These are phyloP conservation scores for Manis crassicaudata DNA, from an alignment of 2,797 vertebrate genomes.

Conservation along the genomic window DNA sequence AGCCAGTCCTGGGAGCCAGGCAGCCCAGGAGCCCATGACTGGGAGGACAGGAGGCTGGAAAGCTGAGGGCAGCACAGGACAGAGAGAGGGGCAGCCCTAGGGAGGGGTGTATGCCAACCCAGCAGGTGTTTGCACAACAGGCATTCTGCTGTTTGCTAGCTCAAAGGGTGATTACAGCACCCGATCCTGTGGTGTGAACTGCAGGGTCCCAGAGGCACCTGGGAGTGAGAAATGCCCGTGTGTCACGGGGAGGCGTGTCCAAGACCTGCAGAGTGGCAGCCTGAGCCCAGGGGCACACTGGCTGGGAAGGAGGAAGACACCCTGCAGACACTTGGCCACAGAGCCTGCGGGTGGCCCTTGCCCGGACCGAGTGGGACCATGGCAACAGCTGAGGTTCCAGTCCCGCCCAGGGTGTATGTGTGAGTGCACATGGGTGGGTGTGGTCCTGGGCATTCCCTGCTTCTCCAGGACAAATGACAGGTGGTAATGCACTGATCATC, in stretches of 20 bases:
- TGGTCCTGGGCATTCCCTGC: background rate
- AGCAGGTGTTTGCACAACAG: no score
- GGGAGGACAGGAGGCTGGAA: background rate
- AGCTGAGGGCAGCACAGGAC: background rate
- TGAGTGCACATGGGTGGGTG: no score
- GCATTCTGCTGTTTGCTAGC: no score
- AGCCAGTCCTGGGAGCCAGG: background rate
- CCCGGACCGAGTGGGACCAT: accelerated
- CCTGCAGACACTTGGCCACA: accelerated
- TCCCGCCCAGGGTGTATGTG: accelerated
- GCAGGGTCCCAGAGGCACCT: background rate
- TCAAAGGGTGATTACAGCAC: background rate
- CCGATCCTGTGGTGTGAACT: accelerated
- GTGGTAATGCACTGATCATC: accelerated
- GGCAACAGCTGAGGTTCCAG: accelerated
- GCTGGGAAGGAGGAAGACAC: background rate
- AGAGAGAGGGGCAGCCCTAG: accelerated
- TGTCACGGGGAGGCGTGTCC: accelerated
- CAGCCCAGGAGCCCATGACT: background rate
- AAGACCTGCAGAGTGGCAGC: background rate
- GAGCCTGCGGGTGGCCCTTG: accelerated
- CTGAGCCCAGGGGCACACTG: background rate
- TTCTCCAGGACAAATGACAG: background rate
- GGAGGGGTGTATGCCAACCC: accelerated
- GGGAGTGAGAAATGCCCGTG: background rate